These are phyloP conservation scores for Phortica okadai DNA, from an alignment of 2,888 invertebrate genomes.

Conservation along the genomic window DNA sequence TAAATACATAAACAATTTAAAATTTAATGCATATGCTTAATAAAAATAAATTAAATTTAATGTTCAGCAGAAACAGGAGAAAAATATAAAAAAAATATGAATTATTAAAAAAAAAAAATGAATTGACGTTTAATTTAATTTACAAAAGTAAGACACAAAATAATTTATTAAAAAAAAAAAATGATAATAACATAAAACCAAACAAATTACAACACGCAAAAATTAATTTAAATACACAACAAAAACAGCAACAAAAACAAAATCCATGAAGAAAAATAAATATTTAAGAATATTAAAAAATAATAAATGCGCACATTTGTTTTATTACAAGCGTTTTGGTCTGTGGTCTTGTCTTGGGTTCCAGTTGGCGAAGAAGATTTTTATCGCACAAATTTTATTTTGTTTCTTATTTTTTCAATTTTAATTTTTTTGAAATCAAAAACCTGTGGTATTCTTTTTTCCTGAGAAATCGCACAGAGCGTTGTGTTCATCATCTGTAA, in stretches of 20 bases:
- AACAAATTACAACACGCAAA: constrained; percentile 30
- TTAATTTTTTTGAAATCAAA: neutral
- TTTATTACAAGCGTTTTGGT: constrained; percentile 5
- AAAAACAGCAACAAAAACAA: constrained; percentile 38
- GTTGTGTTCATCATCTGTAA: neutral
- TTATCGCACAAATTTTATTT: neutral
- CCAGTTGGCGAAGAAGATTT: too few species aligned
- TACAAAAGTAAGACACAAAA: constrained; percentile 32
- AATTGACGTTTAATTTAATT: constrained; percentile 45
- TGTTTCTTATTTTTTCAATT: neutral
- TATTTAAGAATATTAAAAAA: constrained; percentile 36
- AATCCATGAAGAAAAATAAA: constrained; percentile 44
- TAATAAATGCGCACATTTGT: constrained; percentile 21
- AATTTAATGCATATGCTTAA: neutral
- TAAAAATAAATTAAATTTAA: constrained; percentile 38
- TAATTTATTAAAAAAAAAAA: constrained; percentile 35
- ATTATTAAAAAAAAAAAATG: constrained; percentile 17
- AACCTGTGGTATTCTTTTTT: neutral
- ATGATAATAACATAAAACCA: constrained; percentile 27
- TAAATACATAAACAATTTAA: constrained; percentile 16
- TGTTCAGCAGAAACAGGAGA: constrained; percentile 42
- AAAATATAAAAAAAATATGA: constrained; percentile 30
- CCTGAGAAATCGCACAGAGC: constrained; percentile 14
- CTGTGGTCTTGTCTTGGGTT: too few species aligned
- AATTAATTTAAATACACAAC: constrained; percentile 29